A percentile compares a stretch with the other conserved stretches of the same genome.
These are phyloP conservation scores for Tachina fera DNA, from an alignment of 2,888 invertebrate genomes.

Conservation along the genomic window DNA sequence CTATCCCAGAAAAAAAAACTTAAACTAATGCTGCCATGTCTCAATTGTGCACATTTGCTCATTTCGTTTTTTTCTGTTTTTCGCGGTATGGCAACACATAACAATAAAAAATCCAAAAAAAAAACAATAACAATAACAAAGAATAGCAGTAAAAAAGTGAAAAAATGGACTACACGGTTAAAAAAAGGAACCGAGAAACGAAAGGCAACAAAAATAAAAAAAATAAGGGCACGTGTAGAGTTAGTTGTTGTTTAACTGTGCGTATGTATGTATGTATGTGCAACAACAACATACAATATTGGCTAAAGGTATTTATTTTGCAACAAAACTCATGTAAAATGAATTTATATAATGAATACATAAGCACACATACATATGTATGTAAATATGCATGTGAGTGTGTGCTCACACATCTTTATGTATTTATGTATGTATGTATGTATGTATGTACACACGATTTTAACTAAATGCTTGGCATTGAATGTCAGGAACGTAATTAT, in stretches of 20 bases:
- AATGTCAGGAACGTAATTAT: conserved; percentile 73
- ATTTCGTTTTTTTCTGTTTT: conserved; percentile 41
- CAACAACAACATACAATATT: conserved; percentile 53
- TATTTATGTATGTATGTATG: not conserved
- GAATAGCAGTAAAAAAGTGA: conserved; percentile 66
- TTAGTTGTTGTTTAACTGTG: conserved; percentile 66
- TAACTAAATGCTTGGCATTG: conserved; percentile 73
- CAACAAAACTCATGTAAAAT: conserved; percentile 23
- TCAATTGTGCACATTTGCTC: conserved; percentile 54
- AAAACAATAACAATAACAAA: conserved; percentile 42
- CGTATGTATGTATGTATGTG: conserved; percentile 70
- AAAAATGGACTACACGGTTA: conserved; percentile 63
- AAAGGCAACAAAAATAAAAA: conserved; percentile 71
- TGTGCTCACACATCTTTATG: conserved; percentile 25
- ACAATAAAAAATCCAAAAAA: conserved; percentile 34
- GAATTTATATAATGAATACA: too few species aligned
- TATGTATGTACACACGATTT: conserved; percentile 20
- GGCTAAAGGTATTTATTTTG: conserved; percentile 23
- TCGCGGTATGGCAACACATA: conserved; percentile 47
- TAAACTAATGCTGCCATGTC: conserved; percentile 51
- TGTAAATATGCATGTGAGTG: conserved; percentile 21
- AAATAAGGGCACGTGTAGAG: conserved; percentile 80
- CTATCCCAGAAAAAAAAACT: conserved; percentile 16
- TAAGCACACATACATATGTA: conserved; percentile 35
- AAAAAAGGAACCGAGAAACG: conserved; percentile 70